Evolutionary conservation across 1,140 invertebrate species (phyloP).

Genomic region (Scaptomyza graminum): DNA sequence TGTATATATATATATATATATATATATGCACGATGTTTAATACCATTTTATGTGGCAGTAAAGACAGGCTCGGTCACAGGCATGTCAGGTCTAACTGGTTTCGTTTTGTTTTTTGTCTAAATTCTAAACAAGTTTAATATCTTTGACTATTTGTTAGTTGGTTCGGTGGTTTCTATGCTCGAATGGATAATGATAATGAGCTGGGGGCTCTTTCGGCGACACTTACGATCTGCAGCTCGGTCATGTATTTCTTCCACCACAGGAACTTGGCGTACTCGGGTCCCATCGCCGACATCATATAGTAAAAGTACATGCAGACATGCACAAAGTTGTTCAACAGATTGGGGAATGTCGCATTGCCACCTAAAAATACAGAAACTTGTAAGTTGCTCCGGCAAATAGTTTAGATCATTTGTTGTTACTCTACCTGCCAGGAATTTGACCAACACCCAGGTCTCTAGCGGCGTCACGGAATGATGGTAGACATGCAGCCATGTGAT

Average conservation of each 20-base stretch:
- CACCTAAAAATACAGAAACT: slow-evolving; percentile 86
- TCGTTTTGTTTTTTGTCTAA: slow-evolving; percentile 48
- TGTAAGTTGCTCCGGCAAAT: not conserved
- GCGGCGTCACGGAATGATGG: slow-evolving; percentile 96
- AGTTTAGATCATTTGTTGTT: too few relatives aligned
- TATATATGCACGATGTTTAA: slow-evolving; percentile 52
- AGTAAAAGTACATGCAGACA: slow-evolving; percentile 97
- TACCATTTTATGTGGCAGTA: slow-evolving; percentile 67
- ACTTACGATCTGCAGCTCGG: slow-evolving; percentile 94
- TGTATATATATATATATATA: too few relatives aligned
- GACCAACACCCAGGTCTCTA: slow-evolving; percentile 97
- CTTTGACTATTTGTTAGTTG: not conserved
- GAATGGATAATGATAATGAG: slow-evolving; percentile 59
- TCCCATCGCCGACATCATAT: slow-evolving; percentile 95
- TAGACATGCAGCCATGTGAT: slow-evolving; percentile 96
- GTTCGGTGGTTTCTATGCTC: slow-evolving; percentile 49
- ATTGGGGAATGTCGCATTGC: slow-evolving; percentile 96
- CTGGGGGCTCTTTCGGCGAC: not conserved
- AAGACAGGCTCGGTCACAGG: slow-evolving; percentile 19
- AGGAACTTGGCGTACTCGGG: slow-evolving; percentile 95
- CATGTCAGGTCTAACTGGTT: slow-evolving; percentile 74
- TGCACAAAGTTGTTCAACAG: slow-evolving; percentile 97
- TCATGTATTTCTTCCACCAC: slow-evolving; percentile 98
- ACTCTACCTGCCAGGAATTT: slow-evolving; percentile 94
- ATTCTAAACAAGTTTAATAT: slow-evolving; percentile 69